Evolutionary conservation across 2,113 vertebrate genomes (phyloP).

Genomic region (Prolemur simus): DNA sequence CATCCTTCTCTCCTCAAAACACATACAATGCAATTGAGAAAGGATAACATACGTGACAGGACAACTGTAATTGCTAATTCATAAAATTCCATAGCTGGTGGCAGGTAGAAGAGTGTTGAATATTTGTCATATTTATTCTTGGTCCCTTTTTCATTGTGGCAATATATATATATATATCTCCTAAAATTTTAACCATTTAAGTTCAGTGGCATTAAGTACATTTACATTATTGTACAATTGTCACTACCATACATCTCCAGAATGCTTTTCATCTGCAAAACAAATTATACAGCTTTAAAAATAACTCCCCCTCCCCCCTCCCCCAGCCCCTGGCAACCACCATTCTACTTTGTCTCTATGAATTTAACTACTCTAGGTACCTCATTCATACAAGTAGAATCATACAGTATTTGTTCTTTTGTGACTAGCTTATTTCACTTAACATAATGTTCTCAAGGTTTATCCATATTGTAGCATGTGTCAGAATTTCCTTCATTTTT

Average conservation of each 20-base stretch:
- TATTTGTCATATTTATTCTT: neutral
- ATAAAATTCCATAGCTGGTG: neutral
- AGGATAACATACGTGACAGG: neutral
- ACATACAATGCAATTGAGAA: neutral
- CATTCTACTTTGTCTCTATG: neutral
- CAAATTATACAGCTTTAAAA: neutral
- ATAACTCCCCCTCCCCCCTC: neutral
- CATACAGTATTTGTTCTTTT: neutral
- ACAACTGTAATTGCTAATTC: neutral
- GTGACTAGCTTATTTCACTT: slow-evolving; percentile 3
- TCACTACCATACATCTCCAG: neutral
- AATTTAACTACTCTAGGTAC: neutral
- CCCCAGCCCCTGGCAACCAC: neutral
- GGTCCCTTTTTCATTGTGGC: neutral
- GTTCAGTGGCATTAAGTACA: neutral
- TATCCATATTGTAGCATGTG: neutral
- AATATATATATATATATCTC: neutral
- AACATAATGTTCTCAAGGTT: neutral
- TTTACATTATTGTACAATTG: neutral
- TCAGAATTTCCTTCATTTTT: slow-evolving; percentile 13
- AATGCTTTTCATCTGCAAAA: neutral
- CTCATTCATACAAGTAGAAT: neutral
- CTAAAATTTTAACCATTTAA: neutral
- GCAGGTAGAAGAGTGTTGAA: neutral
- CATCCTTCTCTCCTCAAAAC: neutral